Evolutionary conservation across 2,888 invertebrate species (phyloP).

Genomic region (Lumbricus terrestris): DNA sequence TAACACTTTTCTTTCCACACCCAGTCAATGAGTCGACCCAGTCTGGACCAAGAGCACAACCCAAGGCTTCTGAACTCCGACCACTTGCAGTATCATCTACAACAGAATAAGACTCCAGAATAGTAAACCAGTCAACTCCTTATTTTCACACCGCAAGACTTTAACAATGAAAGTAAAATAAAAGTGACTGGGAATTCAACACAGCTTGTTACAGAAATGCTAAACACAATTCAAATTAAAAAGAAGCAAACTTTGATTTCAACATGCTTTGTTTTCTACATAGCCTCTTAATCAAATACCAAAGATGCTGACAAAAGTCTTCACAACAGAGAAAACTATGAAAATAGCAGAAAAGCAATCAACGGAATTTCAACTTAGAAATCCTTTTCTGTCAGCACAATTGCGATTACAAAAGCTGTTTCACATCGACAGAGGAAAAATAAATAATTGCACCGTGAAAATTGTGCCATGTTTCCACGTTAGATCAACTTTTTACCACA

Average conservation of each 20-base stretch:
- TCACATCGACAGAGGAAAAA: too few relatives aligned
- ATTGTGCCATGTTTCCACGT: too few relatives aligned
- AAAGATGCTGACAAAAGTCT: not conserved
- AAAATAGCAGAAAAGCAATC: too few relatives aligned
- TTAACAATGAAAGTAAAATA: too few relatives aligned
- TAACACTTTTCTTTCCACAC: slow-evolving; percentile 8
- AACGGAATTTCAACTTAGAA: too few relatives aligned
- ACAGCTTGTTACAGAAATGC: too few relatives aligned
- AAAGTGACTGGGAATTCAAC: too few relatives aligned
- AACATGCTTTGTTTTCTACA: not conserved
- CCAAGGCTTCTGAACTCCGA: slow-evolving; percentile 55
- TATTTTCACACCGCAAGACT: not conserved
- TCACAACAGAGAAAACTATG: not conserved
- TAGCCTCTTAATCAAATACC: not conserved
- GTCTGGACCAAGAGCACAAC: slow-evolving; percentile 94
- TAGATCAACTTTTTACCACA: too few relatives aligned
- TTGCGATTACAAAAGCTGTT: too few relatives aligned
- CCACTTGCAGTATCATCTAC: not conserved
- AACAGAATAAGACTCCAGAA: slow-evolving; percentile 4
- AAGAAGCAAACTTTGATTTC: not conserved
- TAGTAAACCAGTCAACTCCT: not conserved
- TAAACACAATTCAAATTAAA: not conserved
- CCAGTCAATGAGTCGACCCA: slow-evolving; percentile 72
- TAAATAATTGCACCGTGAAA: too few relatives aligned
- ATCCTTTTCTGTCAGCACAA: too few relatives aligned